These are phyloP conservation scores for Cryptocheilus praepositus DNA, from an alignment of 2,888 invertebrate genomes.

Conservation along the genomic window DNA sequence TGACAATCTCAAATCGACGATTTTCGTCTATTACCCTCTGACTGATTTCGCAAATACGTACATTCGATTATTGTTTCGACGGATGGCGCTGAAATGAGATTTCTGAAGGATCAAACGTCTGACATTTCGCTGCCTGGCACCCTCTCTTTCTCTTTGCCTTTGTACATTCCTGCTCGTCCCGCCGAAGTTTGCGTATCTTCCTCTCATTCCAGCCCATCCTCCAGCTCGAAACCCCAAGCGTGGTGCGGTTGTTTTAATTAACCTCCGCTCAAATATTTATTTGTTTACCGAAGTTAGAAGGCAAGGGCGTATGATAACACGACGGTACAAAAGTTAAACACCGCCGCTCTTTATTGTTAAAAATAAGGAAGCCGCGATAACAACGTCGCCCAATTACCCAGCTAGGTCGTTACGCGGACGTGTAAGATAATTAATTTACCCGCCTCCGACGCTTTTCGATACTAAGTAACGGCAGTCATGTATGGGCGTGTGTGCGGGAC, in stretches of 20 bases:
- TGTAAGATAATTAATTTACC: no score
- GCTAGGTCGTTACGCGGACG: neutral
- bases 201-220: neutral
- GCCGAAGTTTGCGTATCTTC: neutral
- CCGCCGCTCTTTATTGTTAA: neutral
- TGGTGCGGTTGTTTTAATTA: slow-evolving; percentile 40
- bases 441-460: no score
- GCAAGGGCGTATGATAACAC: slow-evolving; percentile 24
- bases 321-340: slow-evolving; percentile 32
- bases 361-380: slow-evolving; percentile 4
- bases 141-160: slow-evolving; percentile 15
- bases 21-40: no score
- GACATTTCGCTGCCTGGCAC: slow-evolving; percentile 23
- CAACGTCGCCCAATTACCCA: slow-evolving; percentile 3
- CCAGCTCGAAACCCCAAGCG: slow-evolving; percentile 7
- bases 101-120: slow-evolving; percentile 39
- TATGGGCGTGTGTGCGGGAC: no score
- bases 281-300: slow-evolving; percentile 39
- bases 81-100: slow-evolving; percentile 15
- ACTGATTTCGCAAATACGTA: no score
- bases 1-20: no score
- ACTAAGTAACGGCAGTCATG: no score
- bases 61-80: slow-evolving; percentile 37
- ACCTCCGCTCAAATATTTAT: slow-evolving; percentile 45
- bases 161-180: neutral